Conservation (phyloP, 2,888 invertebrate genomes). For the Volucella bombylans region DNA sequence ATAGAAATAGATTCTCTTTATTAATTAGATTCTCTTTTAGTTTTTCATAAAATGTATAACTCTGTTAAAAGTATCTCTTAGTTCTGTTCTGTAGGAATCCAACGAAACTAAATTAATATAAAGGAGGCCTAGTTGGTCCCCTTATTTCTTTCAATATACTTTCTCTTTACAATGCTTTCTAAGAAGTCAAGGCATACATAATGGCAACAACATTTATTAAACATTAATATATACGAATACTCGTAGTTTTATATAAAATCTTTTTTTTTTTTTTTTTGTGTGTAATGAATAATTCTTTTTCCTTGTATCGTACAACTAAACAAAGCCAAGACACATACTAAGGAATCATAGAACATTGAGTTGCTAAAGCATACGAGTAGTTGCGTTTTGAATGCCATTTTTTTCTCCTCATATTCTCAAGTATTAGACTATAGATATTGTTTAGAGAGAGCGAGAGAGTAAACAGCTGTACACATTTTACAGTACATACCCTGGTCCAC, state of each 20-base stretch:
- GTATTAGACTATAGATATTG: constrained; percentile 53
- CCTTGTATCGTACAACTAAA: constrained; percentile 37
- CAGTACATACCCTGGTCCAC: constrained; percentile 16
- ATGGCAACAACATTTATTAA: constrained; percentile 72
- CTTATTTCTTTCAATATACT: constrained; percentile 24
- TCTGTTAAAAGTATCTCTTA: constrained; percentile 53
- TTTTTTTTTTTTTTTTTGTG: constrained; percentile 19
- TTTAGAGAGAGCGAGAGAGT: background rate
- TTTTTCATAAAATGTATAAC: constrained; percentile 27
- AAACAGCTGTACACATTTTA: constrained; percentile 43
- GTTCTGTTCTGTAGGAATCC: constrained; percentile 39
- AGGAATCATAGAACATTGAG: constrained; percentile 63
- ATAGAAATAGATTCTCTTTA: constrained; percentile 53
- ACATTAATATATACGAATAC: background rate
- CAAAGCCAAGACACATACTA: constrained; percentile 67
- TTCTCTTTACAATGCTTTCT: constrained; percentile 36
- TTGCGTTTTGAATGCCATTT: no score
- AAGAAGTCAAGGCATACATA: constrained; percentile 71
- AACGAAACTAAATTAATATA: constrained; percentile 29
- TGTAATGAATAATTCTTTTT: background rate
- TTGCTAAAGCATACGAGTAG: constrained; percentile 28
- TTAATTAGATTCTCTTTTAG: constrained; percentile 5
- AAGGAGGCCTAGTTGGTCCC: constrained; percentile 6
- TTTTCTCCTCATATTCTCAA: constrained; percentile 37
- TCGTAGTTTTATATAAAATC: constrained; percentile 39